Evolutionary conservation across 2,113 vertebrate genomes (phyloP).

Genomic region (Numenius arquata): DNA sequence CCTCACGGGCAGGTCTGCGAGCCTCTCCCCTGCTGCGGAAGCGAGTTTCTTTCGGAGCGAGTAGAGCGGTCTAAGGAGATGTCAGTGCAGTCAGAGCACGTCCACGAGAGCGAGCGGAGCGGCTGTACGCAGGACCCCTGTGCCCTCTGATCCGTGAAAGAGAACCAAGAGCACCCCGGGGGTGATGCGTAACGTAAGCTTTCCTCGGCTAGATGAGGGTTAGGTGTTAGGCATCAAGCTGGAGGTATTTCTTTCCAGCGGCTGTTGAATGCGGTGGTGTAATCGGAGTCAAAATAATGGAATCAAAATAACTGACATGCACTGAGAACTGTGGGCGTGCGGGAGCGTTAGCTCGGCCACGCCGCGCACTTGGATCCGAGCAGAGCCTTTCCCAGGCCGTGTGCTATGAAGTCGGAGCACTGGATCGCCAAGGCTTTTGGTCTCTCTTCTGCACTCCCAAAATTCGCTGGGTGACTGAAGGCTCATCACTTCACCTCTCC

Average conservation of each 20-base stretch:
- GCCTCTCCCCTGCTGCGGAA: background rate
- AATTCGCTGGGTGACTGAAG: background rate
- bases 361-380: background rate
- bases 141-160: background rate
- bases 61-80: background rate
- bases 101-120: background rate
- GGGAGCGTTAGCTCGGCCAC: background rate
- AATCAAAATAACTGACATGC: background rate
- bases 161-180: background rate
- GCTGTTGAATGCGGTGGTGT: background rate
- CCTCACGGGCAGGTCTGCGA: rapidly evolving
- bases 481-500: conserved; percentile 45
- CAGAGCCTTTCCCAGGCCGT: background rate
- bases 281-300: background rate
- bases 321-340: background rate
- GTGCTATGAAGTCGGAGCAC: conserved; percentile 36
- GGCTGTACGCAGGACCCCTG: background rate
- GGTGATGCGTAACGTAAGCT: background rate
- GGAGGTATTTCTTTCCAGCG: background rate
- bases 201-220: background rate
- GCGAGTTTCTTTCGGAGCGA: background rate
- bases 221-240: background rate
- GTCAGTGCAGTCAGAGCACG: background rate
- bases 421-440: conserved; percentile 33
- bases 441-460: conserved; percentile 32